Percentiles rank a stretch among this genome's conserved stretches.
phyloP scores from a whole-genome alignment of 53 echinoderm and acorn worm genomes.

The Actinopyga echinites region DNA sequence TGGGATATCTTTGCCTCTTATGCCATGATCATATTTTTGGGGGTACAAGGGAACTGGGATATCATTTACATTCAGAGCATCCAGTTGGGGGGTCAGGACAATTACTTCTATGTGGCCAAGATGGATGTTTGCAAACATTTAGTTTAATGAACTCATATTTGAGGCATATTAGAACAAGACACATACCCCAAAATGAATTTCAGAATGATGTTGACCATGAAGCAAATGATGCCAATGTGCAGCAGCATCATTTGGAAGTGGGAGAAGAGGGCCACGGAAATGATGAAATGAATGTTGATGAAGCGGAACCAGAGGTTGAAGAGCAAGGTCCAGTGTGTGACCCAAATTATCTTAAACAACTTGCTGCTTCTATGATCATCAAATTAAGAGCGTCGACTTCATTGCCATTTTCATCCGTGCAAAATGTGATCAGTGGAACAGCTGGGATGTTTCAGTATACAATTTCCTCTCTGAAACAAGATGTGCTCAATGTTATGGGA shows the following conservation, averaged over 20 bases:
- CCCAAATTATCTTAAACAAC: constrained; percentile 7
- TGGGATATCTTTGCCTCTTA: neutral
- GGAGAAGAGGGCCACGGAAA: neutral
- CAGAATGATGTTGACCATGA: neutral
- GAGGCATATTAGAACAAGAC: constrained; percentile 5
- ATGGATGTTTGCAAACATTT: constrained; percentile 23
- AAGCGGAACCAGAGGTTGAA: neutral
- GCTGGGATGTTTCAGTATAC: constrained; percentile 16
- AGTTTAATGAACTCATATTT: constrained; percentile 30
- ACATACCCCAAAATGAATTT: neutral
- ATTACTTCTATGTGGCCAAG: constrained; percentile 32
- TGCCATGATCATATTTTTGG: constrained; percentile 6
- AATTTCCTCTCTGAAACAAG: constrained; percentile 11
- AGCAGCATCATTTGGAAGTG: neutral
- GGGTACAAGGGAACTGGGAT: constrained; percentile 3
- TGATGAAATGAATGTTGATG: constrained; percentile 2
- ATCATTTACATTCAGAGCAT: neutral
- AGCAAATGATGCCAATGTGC: constrained; percentile 18
- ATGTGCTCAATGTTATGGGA: constrained; percentile 2
- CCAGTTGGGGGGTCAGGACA: neutral
- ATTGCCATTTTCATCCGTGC: constrained; percentile 7
- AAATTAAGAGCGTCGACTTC: constrained; percentile 14
- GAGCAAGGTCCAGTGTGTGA: neutral
- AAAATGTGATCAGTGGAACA: constrained; percentile 27
- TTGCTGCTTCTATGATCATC: constrained; percentile 2